A percentile compares a stretch with the other conserved stretches of the same genome.
Evolutionary conservation across 2,888 invertebrate species (phyloP).

Genomic region (Eilema griseolum): DNA sequence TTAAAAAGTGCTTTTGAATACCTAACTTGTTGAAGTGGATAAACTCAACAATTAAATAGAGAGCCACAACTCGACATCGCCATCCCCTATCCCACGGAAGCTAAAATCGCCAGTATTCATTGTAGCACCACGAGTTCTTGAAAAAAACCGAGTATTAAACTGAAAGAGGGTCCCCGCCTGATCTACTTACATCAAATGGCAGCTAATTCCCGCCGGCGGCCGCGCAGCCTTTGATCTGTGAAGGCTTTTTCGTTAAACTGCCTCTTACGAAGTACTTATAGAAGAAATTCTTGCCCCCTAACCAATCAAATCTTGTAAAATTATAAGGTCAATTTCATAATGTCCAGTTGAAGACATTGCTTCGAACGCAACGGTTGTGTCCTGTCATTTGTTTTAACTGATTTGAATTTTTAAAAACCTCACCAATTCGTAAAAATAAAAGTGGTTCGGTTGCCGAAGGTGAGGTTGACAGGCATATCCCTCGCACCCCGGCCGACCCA

Average conservation of each 20-base stretch:
- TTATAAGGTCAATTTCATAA: too few species aligned
- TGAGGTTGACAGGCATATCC: too few species aligned
- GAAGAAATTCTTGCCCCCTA: conserved; percentile 46
- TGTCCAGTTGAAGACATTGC: too few species aligned
- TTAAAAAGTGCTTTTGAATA: conserved; percentile 68
- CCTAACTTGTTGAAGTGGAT: conserved; percentile 54
- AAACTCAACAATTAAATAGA: conserved; percentile 29
- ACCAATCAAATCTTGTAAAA: too few species aligned
- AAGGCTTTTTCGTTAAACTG: conserved; percentile 27
- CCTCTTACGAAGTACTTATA: conserved; percentile 21
- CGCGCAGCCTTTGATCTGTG: conserved; percentile 43
- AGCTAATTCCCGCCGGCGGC: conserved; percentile 52
- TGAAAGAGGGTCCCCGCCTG: conserved; percentile 32
- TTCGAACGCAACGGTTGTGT: too few species aligned
- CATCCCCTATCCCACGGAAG: conserved; percentile 64
- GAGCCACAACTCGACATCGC: conserved; percentile 50
- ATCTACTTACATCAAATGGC: conserved; percentile 60
- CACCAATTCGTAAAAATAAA: too few species aligned
- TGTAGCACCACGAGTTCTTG: conserved; percentile 48
- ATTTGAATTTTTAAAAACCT: too few species aligned
- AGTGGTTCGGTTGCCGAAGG: too few species aligned
- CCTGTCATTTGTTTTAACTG: too few species aligned
- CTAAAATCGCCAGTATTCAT: conserved; percentile 73
- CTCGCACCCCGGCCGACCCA: too few species aligned
- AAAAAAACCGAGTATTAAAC: background rate